Evolutionary conservation across 2,797 vertebrate species (phyloP).

Genomic region (Chaetophractus vellerosus): DNA sequence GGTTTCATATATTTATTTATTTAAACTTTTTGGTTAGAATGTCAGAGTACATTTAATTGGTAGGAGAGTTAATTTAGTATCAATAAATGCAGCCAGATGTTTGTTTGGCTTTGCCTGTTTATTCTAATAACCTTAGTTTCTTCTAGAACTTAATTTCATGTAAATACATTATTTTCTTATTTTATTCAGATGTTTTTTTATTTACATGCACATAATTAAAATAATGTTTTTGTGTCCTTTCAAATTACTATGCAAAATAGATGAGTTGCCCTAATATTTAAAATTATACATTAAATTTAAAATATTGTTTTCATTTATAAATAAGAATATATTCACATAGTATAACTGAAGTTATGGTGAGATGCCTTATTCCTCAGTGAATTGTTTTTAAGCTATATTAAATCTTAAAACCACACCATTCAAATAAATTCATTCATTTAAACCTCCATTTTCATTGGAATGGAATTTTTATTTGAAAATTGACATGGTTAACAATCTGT

Average conservation of each 20-base stretch:
- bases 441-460: not conserved
- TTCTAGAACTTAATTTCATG: not conserved
- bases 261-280: not conserved
- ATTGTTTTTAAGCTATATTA: not conserved
- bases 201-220: not conserved
- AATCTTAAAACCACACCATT: not conserved
- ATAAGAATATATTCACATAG: not conserved
- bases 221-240: not conserved
- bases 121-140: not conserved
- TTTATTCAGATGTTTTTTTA: not conserved
- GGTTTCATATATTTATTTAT: too few relatives aligned
- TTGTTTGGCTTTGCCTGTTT: not conserved
- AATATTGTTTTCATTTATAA: not conserved
- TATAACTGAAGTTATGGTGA: not conserved
- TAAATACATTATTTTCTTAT: not conserved
- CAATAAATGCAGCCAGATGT: not conserved
- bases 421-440: not conserved
- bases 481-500: not conserved
- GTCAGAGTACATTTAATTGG: not conserved
- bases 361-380: not conserved
- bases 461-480: not conserved
- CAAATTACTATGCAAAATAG: not conserved
- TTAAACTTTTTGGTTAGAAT: too few relatives aligned
- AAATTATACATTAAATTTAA: not conserved
- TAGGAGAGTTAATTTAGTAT: not conserved